Conservation (phyloP, 2,888 invertebrate species). For the Atherix ibis region DNA sequence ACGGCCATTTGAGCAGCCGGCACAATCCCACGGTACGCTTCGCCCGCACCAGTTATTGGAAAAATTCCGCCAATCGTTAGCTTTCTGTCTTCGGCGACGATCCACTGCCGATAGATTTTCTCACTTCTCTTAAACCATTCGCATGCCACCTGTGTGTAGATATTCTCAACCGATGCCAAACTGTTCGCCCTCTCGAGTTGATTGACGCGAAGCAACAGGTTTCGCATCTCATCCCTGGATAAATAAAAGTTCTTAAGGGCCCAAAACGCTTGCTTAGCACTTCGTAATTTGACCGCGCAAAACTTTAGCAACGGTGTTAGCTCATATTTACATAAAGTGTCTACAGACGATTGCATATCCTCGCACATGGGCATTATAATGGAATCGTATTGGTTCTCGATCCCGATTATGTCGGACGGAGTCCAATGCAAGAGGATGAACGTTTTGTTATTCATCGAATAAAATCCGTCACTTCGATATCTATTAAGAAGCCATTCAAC, state of each 20-base stretch:
- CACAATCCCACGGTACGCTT: constrained; percentile 37
- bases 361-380: constrained; percentile 51
- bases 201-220: constrained; percentile 5
- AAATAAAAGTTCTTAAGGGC: constrained; percentile 18
- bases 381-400: constrained; percentile 33
- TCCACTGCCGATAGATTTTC: constrained; percentile 35
- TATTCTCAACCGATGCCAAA: background rate
- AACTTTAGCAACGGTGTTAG: constrained; percentile 50
- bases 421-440: constrained; percentile 50
- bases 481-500: constrained; percentile 24
- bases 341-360: constrained; percentile 17
- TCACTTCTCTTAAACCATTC: constrained; percentile 43
- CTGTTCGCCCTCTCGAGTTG: constrained; percentile 1
- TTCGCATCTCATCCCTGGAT: constrained; percentile 2
- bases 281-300: constrained; percentile 41
- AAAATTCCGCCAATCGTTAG: constrained; percentile 32
- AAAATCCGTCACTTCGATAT: constrained; percentile 4
- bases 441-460: constrained; percentile 17
- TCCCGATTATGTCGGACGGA: constrained; percentile 43
- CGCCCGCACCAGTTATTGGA: constrained; percentile 42
- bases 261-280: constrained; percentile 16
- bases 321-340: constrained; percentile 47
- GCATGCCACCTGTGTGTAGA: constrained; percentile 38
- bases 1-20: constrained; percentile 47
- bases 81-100: constrained; percentile 20